Percentiles rank a stretch among this genome's conserved stretches.
phyloP scores from a whole-genome alignment of 2,113 vertebrate genomes.

The Chunga burmeisteri region DNA sequence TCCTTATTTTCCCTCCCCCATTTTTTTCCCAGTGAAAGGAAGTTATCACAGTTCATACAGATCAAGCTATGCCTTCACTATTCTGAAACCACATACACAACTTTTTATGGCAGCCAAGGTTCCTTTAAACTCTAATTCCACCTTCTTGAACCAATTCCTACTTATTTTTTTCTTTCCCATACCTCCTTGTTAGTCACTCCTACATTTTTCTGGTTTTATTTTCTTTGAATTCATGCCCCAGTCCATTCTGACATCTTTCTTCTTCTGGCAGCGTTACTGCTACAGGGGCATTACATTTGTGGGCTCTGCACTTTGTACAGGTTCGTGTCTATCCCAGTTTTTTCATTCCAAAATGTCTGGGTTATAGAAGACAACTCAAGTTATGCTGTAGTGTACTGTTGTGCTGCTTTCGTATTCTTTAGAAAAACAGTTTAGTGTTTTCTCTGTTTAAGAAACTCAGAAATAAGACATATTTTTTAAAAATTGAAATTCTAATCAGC shows the following conservation, averaged over 20 bases:
- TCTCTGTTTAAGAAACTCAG: neutral
- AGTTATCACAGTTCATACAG: neutral
- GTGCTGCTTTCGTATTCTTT: neutral
- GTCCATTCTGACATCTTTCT: neutral
- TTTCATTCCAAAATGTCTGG: neutral
- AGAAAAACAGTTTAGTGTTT: neutral
- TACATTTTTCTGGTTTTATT: neutral
- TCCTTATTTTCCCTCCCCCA: rapidly evolving
- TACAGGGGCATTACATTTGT: neutral
- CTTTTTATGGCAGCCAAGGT: neutral
- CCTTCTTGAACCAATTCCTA: neutral
- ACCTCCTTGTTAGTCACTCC: neutral
- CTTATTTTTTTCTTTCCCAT: neutral
- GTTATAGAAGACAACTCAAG: neutral
- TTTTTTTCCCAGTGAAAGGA: neutral
- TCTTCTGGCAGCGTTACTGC: neutral
- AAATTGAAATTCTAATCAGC: neutral
- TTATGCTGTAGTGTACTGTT: neutral
- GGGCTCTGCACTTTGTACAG: neutral
- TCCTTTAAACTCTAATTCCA: neutral
- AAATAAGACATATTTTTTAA: neutral
- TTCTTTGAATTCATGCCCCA: neutral
- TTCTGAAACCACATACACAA: neutral
- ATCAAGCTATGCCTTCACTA: neutral
- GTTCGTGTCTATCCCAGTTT: neutral